Evolutionary conservation across 2,888 invertebrate species (phyloP).

Genomic region (Athalia circularis): DNA sequence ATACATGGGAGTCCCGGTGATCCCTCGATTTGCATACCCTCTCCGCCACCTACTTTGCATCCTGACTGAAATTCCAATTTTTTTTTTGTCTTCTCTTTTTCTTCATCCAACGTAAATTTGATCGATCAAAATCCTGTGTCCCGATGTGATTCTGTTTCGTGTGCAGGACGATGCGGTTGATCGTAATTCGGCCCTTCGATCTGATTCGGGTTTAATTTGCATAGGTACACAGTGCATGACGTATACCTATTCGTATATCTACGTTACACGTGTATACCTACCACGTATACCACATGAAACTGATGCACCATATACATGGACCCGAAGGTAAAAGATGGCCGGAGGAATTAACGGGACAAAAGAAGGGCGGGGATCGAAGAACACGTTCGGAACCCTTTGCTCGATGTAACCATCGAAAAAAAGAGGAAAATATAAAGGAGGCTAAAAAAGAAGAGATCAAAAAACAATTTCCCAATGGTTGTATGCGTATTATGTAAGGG

Average conservation of each 20-base stretch:
- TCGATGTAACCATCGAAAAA: not conserved
- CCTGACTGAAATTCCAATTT: too few relatives aligned
- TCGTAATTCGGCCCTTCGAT: not conserved
- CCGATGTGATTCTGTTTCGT: not conserved
- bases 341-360: slow-evolving; percentile 15
- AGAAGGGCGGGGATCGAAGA: not conserved
- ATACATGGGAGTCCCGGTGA: too few relatives aligned
- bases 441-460: not conserved
- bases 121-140: not conserved
- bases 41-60: too few relatives aligned
- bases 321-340: slow-evolving; percentile 21
- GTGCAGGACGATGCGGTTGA: not conserved
- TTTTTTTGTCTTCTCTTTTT: too few relatives aligned
- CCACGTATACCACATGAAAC: too few relatives aligned
- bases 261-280: not conserved
- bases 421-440: not conserved
- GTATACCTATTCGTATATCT: not conserved
- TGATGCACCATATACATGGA: not conserved
- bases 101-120: not conserved
- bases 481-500: not conserved
- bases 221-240: not conserved
- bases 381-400: slow-evolving; percentile 16
- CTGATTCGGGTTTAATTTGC: slow-evolving; percentile 34
- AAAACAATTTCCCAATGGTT: not conserved
- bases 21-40: too few relatives aligned